A percentile compares a stretch with the other conserved stretches of the same genome.
Conservation (phyloP, 37 sponge, comb jelly and placozoan genomes). For the Geodia barretti region DNA sequence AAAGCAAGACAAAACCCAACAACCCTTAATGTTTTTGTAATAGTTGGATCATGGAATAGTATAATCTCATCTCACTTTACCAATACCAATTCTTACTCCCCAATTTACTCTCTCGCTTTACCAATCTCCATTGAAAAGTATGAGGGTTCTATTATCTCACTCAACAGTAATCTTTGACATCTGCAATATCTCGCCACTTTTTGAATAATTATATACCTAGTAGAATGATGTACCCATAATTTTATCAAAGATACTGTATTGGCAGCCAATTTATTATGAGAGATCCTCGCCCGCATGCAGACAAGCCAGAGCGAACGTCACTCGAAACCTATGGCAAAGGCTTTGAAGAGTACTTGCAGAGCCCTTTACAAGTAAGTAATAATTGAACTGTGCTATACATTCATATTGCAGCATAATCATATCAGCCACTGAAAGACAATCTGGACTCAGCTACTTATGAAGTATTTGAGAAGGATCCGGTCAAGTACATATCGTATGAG, state of each 20-base stretch:
- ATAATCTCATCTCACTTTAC: too few relatives aligned
- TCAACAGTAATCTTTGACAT: too few relatives aligned
- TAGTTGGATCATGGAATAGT: too few relatives aligned
- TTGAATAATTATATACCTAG: too few relatives aligned
- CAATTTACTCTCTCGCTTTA: not conserved
- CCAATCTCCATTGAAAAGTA: not conserved
- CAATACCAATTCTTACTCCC: too few relatives aligned
- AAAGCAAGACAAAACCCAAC: too few relatives aligned
- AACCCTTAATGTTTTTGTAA: too few relatives aligned
- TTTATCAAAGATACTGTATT: too few relatives aligned
- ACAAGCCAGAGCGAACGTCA: slow-evolving; percentile 13
- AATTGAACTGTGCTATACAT: not conserved
- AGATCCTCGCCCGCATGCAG: not conserved
- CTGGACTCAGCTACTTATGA: slow-evolving; percentile 97
- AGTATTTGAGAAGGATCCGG: slow-evolving; percentile 94
- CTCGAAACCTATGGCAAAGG: slow-evolving; percentile 84
- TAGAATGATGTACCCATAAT: too few relatives aligned
- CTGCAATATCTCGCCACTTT: too few relatives aligned
- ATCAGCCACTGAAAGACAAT: slow-evolving; percentile 95
- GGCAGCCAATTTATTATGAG: too few relatives aligned
- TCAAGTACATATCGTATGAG: slow-evolving; percentile 91
- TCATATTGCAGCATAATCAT: not conserved
- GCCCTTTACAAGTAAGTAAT: slow-evolving; percentile 86
- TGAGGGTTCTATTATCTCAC: not conserved
- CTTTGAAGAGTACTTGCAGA: slow-evolving; percentile 95